Conservation (phyloP, 2,888 invertebrate species). For the Leuctra nigra region DNA sequence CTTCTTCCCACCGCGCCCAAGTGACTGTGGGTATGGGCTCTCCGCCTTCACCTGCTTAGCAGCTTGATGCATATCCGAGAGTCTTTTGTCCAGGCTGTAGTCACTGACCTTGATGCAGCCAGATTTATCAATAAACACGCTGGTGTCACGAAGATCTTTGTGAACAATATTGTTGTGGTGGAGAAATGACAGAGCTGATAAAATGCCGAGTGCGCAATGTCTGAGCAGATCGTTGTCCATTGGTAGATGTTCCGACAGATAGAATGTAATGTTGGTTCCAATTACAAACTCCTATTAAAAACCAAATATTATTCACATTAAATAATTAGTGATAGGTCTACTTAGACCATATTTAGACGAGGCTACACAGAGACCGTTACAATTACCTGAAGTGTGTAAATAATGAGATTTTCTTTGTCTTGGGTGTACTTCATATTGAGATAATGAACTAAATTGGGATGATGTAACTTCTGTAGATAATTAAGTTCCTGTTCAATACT, state of each 20-base stretch:
- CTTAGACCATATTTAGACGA: too few species aligned
- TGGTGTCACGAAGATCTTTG: constrained; percentile 68
- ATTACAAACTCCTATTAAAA: constrained; percentile 41
- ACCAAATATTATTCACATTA: too few species aligned
- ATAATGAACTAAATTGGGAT: constrained; percentile 68
- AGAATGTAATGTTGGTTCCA: constrained; percentile 43
- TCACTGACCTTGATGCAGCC: constrained; percentile 57
- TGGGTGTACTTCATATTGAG: constrained; percentile 59
- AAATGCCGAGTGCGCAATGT: constrained; percentile 61
- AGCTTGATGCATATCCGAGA: constrained; percentile 48
- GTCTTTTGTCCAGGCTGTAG: constrained; percentile 61
- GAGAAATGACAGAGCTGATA: constrained; percentile 68
- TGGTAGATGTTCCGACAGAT: constrained; percentile 46
- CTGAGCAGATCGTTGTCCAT: constrained; percentile 51
- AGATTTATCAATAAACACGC: constrained; percentile 61
- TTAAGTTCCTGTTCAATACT: constrained; percentile 73
- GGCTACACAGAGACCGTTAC: constrained; percentile 38
- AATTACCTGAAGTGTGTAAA: constrained; percentile 66
- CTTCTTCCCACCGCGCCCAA: constrained; percentile 53
- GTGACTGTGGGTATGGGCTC: constrained; percentile 37
- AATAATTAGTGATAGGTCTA: too few species aligned
- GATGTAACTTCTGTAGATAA: constrained; percentile 59
- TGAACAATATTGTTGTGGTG: constrained; percentile 79
- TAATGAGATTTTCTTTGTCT: constrained; percentile 54
- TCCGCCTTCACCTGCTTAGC: constrained; percentile 28